Evolutionary conservation across 2,797 vertebrate genomes (phyloP), one percentile per base, ranked within the genome.

Genomic region (Pangasius djambal): DNA sequence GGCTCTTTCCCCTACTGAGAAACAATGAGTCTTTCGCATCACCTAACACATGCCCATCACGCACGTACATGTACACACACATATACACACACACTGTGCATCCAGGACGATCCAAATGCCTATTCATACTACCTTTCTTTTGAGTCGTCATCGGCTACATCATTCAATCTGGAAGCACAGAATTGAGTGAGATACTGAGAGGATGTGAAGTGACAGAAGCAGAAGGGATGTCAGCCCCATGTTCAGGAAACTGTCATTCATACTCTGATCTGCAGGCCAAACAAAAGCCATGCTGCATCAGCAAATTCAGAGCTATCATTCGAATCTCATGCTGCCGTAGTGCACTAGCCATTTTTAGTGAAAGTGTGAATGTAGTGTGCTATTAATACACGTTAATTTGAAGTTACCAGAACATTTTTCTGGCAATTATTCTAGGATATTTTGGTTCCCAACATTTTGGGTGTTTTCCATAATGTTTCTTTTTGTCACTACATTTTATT

Each of bases 111-210:
- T 78, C 85, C 69, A 72, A 87, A 85, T 89, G 79, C 72, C 90
- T 92, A 91, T 90, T 92, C 48, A 89, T 70, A 93, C 95, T 96
- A 96, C 95, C 95, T 96, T 94, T 89, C 74, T 59, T 91, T 91
- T 84, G 92, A 92, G 91, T 89, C 84, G 90, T 93, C 92, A 91
- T 94, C 92, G 93, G 92, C 90, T 94, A 91, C 89, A 92, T 84
- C 91, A 89, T 90, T 93, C 93, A 92, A 93, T 95, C 95, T 96
- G 95, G 92, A 96, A 95, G 93, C 90, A 96, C 91, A 96, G 92
- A 95, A 94, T 92, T 88, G 83, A 87, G 88, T 70, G 50, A 85
- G 52, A 89, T 81, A 90, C 91, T 91, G 84, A 87, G 22, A 52
- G 44, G 72, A 88, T 20, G 72, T 89, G 22, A 90, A 83, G 2